Percentiles rank a stretch among this genome's conserved stretches.
These are phyloP conservation scores for Spea bombifrons DNA, from an alignment of 2,113 vertebrate species.

Conservation along the genomic window DNA sequence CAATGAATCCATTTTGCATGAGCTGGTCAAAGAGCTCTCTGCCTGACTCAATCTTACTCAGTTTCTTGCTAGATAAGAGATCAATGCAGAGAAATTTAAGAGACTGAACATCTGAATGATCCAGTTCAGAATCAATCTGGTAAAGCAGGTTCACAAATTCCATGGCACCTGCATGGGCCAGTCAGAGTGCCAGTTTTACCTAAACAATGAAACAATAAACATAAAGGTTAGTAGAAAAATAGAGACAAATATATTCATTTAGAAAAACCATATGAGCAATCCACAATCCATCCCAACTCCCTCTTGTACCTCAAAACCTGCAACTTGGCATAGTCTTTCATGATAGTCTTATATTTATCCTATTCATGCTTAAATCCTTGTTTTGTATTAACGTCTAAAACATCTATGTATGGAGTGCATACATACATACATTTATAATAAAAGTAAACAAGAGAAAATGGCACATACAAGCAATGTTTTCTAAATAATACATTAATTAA, in stretches of 20 bases:
- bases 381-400: no score
- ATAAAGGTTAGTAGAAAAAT: not conserved
- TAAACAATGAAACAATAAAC: not conserved
- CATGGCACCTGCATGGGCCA: not conserved
- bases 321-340: no score
- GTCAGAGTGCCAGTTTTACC: not conserved
- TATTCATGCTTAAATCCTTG: no score
- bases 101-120: slow-evolving; percentile 55
- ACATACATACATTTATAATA: no score
- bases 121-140: slow-evolving; percentile 52
- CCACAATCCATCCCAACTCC: no score
- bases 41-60: slow-evolving; percentile 53
- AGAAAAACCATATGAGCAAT: not conserved
- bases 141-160: slow-evolving; percentile 54
- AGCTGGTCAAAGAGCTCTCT: slow-evolving; percentile 60
- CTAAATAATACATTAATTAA: no score
- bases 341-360: no score
- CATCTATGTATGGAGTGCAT: no score
- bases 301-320: no score
- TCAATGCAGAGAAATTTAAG: slow-evolving; percentile 69
- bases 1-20: slow-evolving; percentile 48
- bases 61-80: slow-evolving; percentile 47
- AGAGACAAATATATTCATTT: not conserved
- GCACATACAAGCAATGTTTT: no score
- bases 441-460: no score